A percentile compares a stretch with the other conserved stretches of the same genome.
phyloP scores from a whole-genome alignment of 2,888 invertebrate genomes.

The Magallana nippona region DNA sequence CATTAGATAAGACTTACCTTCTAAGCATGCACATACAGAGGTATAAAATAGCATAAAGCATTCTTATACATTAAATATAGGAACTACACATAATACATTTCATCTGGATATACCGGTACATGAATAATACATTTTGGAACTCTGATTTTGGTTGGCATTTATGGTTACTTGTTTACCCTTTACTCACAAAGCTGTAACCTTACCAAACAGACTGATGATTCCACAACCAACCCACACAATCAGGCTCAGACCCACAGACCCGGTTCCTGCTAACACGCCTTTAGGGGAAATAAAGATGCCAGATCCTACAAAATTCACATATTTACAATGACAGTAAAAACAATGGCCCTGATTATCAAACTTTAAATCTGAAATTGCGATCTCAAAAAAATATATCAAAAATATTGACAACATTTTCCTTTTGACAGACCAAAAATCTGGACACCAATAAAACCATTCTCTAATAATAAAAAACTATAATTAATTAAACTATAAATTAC shows the following conservation, averaged over 20 bases:
- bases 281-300: constrained; percentile 99
- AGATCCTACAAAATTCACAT: constrained; percentile 85
- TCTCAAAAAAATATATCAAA: no score
- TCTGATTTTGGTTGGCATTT: no score
- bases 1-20: neutral
- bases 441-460: no score
- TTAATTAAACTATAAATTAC: no score
- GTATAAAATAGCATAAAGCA: constrained; percentile 2
- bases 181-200: constrained; percentile 40
- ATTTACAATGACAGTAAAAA: neutral
- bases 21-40: constrained; percentile 10
- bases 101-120: no score
- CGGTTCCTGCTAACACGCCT: constrained; percentile 91
- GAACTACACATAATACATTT: neutral
- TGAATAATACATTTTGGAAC: no score
- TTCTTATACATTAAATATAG: neutral
- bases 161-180: neutral
- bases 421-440: no score
- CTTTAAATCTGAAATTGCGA: no score
- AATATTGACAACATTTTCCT: no score
- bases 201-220: constrained; percentile 68
- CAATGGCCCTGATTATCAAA: neutral
- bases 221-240: constrained; percentile 71
- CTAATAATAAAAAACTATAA: no score
- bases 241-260: constrained; percentile 89